phyloP scores from a whole-genome alignment of 2,888 invertebrate species.

The Cosmia pyralina region DNA sequence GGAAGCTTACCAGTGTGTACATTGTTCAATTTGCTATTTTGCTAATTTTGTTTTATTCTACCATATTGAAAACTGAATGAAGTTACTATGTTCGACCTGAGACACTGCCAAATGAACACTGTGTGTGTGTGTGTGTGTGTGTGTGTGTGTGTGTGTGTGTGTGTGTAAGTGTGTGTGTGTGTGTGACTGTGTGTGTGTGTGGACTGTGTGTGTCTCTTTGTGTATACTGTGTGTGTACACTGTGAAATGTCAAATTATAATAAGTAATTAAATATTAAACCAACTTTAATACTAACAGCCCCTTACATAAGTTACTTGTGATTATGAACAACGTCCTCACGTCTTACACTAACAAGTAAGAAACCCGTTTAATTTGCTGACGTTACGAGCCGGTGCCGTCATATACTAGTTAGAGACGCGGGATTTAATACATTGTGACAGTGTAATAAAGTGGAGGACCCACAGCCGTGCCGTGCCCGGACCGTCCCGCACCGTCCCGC shows the following conservation, averaged over 20 bases:
- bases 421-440: constrained; percentile 57
- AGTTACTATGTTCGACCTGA: too few relatives aligned
- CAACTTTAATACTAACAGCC: constrained; percentile 4
- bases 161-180: too few relatives aligned
- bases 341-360: constrained; percentile 35
- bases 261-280: constrained; percentile 15
- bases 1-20: too few relatives aligned
- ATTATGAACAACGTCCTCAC: constrained; percentile 31
- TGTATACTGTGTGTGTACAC: too few relatives aligned
- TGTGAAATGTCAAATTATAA: constrained; percentile 1
- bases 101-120: too few relatives aligned
- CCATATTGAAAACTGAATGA: not conserved
- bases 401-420: constrained; percentile 57
- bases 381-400: constrained; percentile 46
- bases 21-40: too few relatives aligned
- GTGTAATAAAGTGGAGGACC: constrained; percentile 39
- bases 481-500: not conserved
- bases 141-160: too few relatives aligned
- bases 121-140: too few relatives aligned
- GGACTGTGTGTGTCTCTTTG: too few relatives aligned
- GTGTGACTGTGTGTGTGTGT: too few relatives aligned
- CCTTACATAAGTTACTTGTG: not conserved
- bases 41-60: too few relatives aligned
- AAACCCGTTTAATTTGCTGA: constrained; percentile 49
- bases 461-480: constrained; percentile 13